Conservation (phyloP, 1,140 invertebrate genomes). For the Sycobia sp. region DNA sequence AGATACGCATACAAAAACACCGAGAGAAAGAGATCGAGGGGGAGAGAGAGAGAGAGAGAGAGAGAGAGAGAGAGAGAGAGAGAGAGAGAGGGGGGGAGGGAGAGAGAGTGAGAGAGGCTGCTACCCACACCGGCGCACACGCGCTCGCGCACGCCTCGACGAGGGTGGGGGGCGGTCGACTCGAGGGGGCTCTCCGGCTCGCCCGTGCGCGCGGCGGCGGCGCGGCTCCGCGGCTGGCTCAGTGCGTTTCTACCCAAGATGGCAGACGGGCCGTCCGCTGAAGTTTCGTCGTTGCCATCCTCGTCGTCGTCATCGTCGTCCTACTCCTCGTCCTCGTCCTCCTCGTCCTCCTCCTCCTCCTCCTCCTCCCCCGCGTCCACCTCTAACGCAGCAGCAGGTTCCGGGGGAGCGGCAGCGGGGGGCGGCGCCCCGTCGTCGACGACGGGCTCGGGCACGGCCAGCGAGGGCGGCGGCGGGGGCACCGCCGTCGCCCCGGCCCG, state of each 20-base stretch:
- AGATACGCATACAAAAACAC: too few species aligned
- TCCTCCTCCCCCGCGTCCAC: slow-evolving; percentile 41
- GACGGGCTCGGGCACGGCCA: too few species aligned
- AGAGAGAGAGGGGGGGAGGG: background rate
- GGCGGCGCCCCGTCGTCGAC: slow-evolving; percentile 31
- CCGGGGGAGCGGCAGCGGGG: too few species aligned
- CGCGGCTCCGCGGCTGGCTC: background rate
- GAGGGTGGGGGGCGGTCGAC: background rate
- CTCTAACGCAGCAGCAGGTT: slow-evolving; percentile 11
- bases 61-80: too few species aligned
- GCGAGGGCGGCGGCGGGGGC: slow-evolving; percentile 14
- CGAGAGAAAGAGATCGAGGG: too few species aligned
- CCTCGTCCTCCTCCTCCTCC: background rate
- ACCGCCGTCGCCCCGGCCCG: slow-evolving; percentile 9
- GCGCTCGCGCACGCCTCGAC: background rate
- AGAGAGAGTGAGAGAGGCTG: too few species aligned
- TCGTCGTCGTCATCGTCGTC: too few species aligned
- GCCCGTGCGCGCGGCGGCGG: background rate
- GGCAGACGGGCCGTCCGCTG: slow-evolving; percentile 54
- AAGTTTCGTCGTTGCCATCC: slow-evolving; percentile 35
- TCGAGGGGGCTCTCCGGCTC: too few species aligned
- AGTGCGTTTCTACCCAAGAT: slow-evolving; percentile 53
- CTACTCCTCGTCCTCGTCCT: too few species aligned
- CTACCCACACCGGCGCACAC: background rate
- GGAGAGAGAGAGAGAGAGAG: too few species aligned